A percentile compares a stretch with the other conserved stretches of the same genome.
phyloP scores from a whole-genome alignment of 2,113 vertebrate species.

The Vimba vimba region DNA sequence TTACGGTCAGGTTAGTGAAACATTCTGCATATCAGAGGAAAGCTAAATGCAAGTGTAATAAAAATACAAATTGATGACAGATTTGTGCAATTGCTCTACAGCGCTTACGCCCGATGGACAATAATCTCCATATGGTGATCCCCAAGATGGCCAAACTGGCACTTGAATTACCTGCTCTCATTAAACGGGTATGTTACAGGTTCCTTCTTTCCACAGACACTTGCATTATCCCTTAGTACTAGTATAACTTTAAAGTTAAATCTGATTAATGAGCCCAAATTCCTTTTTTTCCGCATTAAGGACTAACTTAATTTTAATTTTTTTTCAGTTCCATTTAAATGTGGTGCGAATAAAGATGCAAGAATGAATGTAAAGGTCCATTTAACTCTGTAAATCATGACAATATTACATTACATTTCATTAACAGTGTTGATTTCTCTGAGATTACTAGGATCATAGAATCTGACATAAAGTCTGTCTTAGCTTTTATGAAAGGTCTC shows the following conservation, averaged over 20 bases:
- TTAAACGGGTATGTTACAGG: slow-evolving; percentile 62
- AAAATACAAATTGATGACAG: not conserved
- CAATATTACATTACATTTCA: not conserved
- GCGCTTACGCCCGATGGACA: not conserved
- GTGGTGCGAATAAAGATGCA: not conserved
- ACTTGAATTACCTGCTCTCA: slow-evolving; percentile 35
- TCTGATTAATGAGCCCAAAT: not conserved
- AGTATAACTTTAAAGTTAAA: not conserved
- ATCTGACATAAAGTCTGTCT: not conserved
- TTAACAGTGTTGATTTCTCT: not conserved
- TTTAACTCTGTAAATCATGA: not conserved
- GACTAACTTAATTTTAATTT: not conserved
- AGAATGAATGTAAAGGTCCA: not conserved
- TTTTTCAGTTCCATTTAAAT: too few species aligned
- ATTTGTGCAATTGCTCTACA: slow-evolving; percentile 32
- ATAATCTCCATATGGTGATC: not conserved
- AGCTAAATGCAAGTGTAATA: not conserved
- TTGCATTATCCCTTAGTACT: not conserved
- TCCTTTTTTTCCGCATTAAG: not conserved
- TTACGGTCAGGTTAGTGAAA: slow-evolving; percentile 63
- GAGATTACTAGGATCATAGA: not conserved
- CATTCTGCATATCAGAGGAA: not conserved
- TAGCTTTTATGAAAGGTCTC: not conserved
- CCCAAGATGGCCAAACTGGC: slow-evolving; percentile 71
- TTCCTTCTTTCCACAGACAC: not conserved